Conservation (phyloP, 1,140 invertebrate genomes). For the Tetramorium parvispinum region DNA sequence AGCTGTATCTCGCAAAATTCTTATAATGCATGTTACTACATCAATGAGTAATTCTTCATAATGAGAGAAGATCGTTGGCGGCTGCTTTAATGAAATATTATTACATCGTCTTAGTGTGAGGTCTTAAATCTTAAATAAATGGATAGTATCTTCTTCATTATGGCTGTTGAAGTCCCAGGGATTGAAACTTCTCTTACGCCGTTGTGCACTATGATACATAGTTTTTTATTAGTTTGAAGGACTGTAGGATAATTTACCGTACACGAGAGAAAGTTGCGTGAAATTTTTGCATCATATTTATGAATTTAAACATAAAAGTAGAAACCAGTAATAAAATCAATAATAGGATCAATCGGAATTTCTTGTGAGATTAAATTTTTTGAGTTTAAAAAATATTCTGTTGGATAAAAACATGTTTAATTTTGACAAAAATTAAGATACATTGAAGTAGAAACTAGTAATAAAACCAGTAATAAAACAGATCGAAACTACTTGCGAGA, state of each 20-base stretch:
- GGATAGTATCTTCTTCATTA: not conserved
- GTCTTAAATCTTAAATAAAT: slow-evolving; percentile 13
- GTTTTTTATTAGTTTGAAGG: slow-evolving; percentile 27
- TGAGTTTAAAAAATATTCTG: not conserved
- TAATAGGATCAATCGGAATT: not conserved
- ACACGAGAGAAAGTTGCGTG: not conserved
- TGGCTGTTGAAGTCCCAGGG: not conserved
- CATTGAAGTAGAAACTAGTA: not conserved
- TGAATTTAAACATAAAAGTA: not conserved
- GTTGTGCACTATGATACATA: not conserved
- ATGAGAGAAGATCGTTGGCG: slow-evolving; percentile 12
- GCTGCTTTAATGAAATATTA: slow-evolving; percentile 16
- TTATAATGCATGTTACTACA: not conserved
- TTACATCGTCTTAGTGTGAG: not conserved
- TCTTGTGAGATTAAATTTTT: not conserved
- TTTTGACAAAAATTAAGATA: not conserved
- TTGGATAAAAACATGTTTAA: not conserved
- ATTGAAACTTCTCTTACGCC: slow-evolving; percentile 6
- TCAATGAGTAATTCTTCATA: not conserved
- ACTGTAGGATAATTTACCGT: not conserved
- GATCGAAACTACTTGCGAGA: not conserved
- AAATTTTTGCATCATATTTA: not conserved
- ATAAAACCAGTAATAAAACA: not conserved
- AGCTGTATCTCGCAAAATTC: not conserved
- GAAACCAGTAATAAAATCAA: not conserved